These are phyloP conservation scores for Heliothis virescens DNA, from an alignment of 1,140 invertebrate genomes.

Conservation along the genomic window DNA sequence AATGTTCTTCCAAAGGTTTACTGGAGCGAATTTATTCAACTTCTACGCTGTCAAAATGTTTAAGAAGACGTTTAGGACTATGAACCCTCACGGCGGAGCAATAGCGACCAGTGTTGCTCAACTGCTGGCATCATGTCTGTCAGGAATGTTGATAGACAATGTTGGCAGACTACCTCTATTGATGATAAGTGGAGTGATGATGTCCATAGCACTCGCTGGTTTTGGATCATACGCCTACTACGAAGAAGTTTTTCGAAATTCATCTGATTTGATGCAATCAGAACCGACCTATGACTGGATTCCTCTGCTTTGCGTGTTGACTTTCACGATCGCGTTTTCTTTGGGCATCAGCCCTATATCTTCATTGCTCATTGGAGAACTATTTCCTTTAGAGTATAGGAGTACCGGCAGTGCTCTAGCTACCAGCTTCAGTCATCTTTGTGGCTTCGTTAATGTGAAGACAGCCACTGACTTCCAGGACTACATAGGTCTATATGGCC, in stretches of 20 bases:
- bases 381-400: conserved; percentile 94
- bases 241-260: conserved; percentile 86
- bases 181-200: conserved; percentile 93
- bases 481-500: conserved; percentile 91
- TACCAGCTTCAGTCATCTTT: conserved; percentile 94
- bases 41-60: conserved; percentile 94
- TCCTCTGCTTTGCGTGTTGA: conserved; percentile 92
- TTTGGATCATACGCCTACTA: conserved; percentile 94
- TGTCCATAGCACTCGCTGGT: conserved; percentile 92
- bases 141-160: conserved; percentile 92
- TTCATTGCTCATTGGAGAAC: conserved; percentile 94
- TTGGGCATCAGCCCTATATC: conserved; percentile 96
- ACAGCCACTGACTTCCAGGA: conserved; percentile 94
- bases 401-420: conserved; percentile 94
- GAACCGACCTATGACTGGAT: conserved; percentile 91
- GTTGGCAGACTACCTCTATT: conserved; percentile 92
- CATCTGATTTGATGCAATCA: conserved; percentile 66
- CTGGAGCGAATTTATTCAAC: conserved; percentile 93
- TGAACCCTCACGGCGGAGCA: conserved; percentile 93
- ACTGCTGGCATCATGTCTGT: conserved; percentile 91
- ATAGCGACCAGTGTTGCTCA: conserved; percentile 93
- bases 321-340: conserved; percentile 94
- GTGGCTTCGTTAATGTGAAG: conserved; percentile 95
- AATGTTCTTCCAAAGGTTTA: conserved; percentile 95
- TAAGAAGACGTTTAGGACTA: conserved; percentile 91